Conservation (phyloP, 2,113 vertebrate genomes). For the Onychostoma macrolepis region DNA sequence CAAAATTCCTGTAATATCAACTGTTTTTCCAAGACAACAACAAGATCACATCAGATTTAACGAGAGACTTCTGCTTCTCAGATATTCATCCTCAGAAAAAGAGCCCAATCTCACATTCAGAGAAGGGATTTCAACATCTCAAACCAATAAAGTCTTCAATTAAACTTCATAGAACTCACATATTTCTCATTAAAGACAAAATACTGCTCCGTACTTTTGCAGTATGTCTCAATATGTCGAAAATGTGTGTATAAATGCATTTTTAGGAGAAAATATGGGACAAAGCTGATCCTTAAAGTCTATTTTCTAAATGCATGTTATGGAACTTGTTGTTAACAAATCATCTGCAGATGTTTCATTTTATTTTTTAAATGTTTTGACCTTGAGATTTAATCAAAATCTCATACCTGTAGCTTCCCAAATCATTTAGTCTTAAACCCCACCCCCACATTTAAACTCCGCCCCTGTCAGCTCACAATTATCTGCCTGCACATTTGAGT, state of each 20-base stretch:
- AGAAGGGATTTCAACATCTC: not conserved
- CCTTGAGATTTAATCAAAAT: no score
- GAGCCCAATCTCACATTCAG: not conserved
- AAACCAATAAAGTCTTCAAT: not conserved
- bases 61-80: not conserved
- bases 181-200: not conserved
- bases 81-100: not conserved
- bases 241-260: no score
- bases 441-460: not conserved
- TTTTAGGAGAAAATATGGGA: no score
- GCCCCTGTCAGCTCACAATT: no score
- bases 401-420: no score
- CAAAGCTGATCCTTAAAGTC: no score
- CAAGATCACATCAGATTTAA: not conserved
- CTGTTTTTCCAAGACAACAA: not conserved
- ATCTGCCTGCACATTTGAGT: no score
- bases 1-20: not conserved
- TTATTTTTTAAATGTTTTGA: no score
- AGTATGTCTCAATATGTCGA: no score
- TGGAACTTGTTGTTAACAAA: no score
- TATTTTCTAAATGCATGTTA: no score
- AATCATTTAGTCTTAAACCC: not conserved
- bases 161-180: not conserved
- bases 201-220: not conserved
- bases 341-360: no score